Base-by-base conservation (phyloP, 1,140 invertebrate genomes). In the Drosophila pseudoananassae region DNA sequence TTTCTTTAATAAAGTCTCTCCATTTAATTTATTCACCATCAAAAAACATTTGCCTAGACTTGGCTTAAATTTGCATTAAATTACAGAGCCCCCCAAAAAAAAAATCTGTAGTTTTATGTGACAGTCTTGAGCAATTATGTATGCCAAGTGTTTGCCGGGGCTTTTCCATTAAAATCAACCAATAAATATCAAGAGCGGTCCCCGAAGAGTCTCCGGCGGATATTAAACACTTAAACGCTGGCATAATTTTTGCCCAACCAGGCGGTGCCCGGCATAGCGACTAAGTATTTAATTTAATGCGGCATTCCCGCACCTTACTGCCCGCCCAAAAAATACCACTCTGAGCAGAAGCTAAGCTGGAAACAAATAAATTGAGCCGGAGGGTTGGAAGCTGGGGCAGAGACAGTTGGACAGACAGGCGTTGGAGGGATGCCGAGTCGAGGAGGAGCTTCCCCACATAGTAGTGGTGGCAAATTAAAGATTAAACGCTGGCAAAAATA, bases 211-310 rank as follows among this genome's bases (percentile, higher is more conserved):
- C 76, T 63, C 81, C 61, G 81, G 71, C 76, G 81, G 81, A 84
- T 84, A 84, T 84, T 84, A 84, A 84, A 77, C 81, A 84, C 81
- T 84, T 84, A 80, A 84, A 84, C 85, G 81, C 46, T 77, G 81
- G 81, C 81, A 84, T 85, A 80, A 85, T 84, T 84, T 84, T 80
- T 77, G 65, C 80, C 60, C 33, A 36, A 36, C 66, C 73, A 52
- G 73, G 59, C 55, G 50, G 10, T 17, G 57, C 33, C 50, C 17
- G 33, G 25, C 40, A 43, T 17, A 47, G 58, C 20, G 60, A 54
- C 81, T 80, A 79, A 84, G 81, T 85, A 77, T 84, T 85, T 84
- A 85, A 84, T 84, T 84, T 85, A 85, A 84, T 84, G 81, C 73
- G 50, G 58, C 54, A 66, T 59, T 59, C 29, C 75, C 54, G 38